Evolutionary conservation across 1,140 invertebrate genomes (phyloP).

Genomic region (Panulirus ornatus): DNA sequence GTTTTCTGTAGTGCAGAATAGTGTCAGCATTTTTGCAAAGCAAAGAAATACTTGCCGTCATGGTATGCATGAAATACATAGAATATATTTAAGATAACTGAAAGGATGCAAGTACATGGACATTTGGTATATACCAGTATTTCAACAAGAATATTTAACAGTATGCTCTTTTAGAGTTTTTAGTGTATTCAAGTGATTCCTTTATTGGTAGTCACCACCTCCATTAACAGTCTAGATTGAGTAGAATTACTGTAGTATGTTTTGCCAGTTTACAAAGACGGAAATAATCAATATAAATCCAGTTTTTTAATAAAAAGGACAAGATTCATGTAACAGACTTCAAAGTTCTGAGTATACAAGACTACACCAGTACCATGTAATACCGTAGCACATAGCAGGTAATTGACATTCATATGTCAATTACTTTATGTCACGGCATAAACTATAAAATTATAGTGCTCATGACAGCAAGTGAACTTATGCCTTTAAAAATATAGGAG

Average conservation of each 20-base stretch:
- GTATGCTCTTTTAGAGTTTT: not conserved
- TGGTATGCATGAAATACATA: conserved; percentile 10
- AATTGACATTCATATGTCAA: no score
- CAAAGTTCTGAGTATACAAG: no score
- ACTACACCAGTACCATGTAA: no score
- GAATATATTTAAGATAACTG: not conserved
- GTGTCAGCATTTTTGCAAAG: not conserved
- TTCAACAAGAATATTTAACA: not conserved
- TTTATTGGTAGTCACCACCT: not conserved
- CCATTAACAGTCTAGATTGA: not conserved
- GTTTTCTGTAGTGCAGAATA: not conserved
- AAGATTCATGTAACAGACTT: no score
- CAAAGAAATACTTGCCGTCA: not conserved
- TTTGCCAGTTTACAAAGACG: not conserved
- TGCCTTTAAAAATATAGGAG: not conserved
- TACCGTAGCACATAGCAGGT: no score
- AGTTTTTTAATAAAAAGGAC: no score
- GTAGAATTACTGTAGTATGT: not conserved
- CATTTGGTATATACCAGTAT: no score
- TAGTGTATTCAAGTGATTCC: not conserved
- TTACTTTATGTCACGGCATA: no score
- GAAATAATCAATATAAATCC: no score
- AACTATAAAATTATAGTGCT: not conserved
- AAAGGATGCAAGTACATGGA: no score
- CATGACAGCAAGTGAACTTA: not conserved